A percentile compares a stretch with the other conserved stretches of the same genome.
Evolutionary conservation across 1,140 invertebrate genomes (phyloP).

Genomic region (Cheumatopsyche charites): DNA sequence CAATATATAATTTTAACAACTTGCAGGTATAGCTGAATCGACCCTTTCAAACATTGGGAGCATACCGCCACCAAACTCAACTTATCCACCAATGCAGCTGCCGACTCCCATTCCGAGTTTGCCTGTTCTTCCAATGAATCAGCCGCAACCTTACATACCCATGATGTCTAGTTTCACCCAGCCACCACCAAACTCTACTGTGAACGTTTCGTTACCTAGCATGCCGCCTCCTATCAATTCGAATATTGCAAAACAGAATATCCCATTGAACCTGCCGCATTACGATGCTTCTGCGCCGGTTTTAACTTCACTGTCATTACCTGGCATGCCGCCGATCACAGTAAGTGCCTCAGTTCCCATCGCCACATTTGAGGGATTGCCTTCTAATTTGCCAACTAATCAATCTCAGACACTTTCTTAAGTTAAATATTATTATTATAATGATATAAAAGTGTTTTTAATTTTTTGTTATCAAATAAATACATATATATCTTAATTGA

Average conservation of each 20-base stretch:
- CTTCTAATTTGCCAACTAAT: slow-evolving; percentile 56
- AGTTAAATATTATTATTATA: slow-evolving; percentile 11
- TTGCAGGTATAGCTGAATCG: slow-evolving; percentile 36
- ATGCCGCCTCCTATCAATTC: not conserved
- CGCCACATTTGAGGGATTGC: slow-evolving; percentile 59
- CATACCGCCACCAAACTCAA: slow-evolving; percentile 34
- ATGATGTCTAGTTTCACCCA: slow-evolving; percentile 59
- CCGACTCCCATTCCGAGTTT: slow-evolving; percentile 62
- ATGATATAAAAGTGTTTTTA: not conserved
- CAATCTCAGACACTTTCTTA: slow-evolving; percentile 54
- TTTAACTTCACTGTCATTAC: slow-evolving; percentile 74
- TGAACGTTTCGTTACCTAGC: slow-evolving; percentile 22
- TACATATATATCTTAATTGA: too few relatives aligned
- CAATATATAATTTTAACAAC: not conserved
- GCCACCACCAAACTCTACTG: slow-evolving; percentile 37
- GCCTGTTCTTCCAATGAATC: slow-evolving; percentile 67
- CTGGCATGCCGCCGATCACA: slow-evolving; percentile 83
- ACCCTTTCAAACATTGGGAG: slow-evolving; percentile 38
- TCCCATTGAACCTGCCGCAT: slow-evolving; percentile 45
- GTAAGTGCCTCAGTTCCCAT: slow-evolving; percentile 74
- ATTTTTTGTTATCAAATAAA: too few relatives aligned
- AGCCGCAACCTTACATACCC: slow-evolving; percentile 62
- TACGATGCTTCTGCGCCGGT: slow-evolving; percentile 55
- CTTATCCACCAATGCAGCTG: slow-evolving; percentile 53
- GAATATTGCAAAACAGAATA: slow-evolving; percentile 36